Percentiles rank a stretch among this genome's conserved stretches.
Evolutionary conservation across 1,140 invertebrate species (phyloP).

Genomic region (Drosophila ogumai): DNA sequence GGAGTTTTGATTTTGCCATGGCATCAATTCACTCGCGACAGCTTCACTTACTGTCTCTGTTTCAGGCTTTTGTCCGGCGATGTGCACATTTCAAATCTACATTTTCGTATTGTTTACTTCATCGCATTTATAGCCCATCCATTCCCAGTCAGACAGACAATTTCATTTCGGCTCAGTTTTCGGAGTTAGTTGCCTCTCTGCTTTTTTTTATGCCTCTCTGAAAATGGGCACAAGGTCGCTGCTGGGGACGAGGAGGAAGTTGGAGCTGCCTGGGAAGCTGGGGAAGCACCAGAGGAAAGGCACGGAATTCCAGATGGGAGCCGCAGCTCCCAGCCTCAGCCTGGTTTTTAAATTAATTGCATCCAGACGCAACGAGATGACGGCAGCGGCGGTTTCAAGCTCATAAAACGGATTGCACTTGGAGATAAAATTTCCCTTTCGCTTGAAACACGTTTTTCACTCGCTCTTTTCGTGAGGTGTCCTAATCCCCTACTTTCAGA

Average conservation of each 20-base stretch:
- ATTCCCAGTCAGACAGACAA: conserved; percentile 55
- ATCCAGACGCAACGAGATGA: conserved; percentile 45
- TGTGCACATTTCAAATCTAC: conserved; percentile 68
- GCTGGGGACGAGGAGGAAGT: conserved; percentile 44
- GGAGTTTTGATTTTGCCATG: conserved; percentile 61
- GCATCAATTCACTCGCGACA: conserved; percentile 65
- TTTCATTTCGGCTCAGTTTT: conserved; percentile 58
- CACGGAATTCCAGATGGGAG: conserved; percentile 12
- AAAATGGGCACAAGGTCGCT: conserved; percentile 76
- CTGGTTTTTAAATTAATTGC: conserved; percentile 65
- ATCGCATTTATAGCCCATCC: conserved; percentile 59
- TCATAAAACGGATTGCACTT: conserved; percentile 55
- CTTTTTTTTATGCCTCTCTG: conserved; percentile 56
- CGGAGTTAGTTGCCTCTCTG: conserved; percentile 12
- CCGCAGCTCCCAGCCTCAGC: conserved; percentile 2
- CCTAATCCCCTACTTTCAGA: conserved; percentile 72
- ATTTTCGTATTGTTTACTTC: conserved; percentile 65
- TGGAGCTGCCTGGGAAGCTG: conserved; percentile 56
- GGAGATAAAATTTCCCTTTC: conserved; percentile 76
- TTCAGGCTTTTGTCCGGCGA: conserved; percentile 61
- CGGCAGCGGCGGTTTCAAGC: conserved; percentile 43
- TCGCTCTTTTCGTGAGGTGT: conserved; percentile 34
- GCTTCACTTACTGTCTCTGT: conserved; percentile 38
- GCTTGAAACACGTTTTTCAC: conserved; percentile 65
- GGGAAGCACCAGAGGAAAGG: conserved; percentile 6